These are phyloP conservation scores for Meandrusa payeni DNA, from an alignment of 2,888 invertebrate genomes.

Conservation along the genomic window DNA sequence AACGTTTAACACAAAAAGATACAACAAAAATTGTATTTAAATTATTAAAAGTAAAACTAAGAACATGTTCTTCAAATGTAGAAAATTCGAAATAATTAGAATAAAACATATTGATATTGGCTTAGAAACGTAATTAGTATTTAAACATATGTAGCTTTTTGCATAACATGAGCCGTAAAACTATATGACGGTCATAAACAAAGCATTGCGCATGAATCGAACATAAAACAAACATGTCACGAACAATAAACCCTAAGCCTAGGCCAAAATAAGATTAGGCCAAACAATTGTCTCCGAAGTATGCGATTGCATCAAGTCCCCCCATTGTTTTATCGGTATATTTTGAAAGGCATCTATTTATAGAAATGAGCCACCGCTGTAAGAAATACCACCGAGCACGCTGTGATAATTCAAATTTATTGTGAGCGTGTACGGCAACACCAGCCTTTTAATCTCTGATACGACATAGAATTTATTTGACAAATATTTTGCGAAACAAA, in stretches of 20 bases:
- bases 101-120: no score
- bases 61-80: no score
- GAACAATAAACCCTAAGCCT: slow-evolving; percentile 16
- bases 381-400: slow-evolving; percentile 28
- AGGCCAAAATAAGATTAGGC: slow-evolving; percentile 22
- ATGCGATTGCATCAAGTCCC: slow-evolving; percentile 24
- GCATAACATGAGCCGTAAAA: slow-evolving; percentile 4
- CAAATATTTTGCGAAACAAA: slow-evolving; percentile 26
- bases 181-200: neutral
- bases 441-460: slow-evolving; percentile 27
- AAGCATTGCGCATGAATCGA: slow-evolving; percentile 10
- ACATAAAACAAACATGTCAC: slow-evolving; percentile 13
- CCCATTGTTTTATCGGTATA: slow-evolving; percentile 27
- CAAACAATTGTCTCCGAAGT: slow-evolving; percentile 25
- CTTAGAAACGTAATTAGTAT: no score
- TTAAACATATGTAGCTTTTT: no score
- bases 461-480: slow-evolving; percentile 26
- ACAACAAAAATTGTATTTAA: no score
- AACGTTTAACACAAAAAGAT: no score
- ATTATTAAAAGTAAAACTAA: no score
- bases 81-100: no score
- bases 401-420: slow-evolving; percentile 27
- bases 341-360: slow-evolving; percentile 34
- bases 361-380: slow-evolving; percentile 30
- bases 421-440: slow-evolving; percentile 23